Conservation (phyloP, 2,888 invertebrate species). For the Branchipolynoe longqiensis region DNA sequence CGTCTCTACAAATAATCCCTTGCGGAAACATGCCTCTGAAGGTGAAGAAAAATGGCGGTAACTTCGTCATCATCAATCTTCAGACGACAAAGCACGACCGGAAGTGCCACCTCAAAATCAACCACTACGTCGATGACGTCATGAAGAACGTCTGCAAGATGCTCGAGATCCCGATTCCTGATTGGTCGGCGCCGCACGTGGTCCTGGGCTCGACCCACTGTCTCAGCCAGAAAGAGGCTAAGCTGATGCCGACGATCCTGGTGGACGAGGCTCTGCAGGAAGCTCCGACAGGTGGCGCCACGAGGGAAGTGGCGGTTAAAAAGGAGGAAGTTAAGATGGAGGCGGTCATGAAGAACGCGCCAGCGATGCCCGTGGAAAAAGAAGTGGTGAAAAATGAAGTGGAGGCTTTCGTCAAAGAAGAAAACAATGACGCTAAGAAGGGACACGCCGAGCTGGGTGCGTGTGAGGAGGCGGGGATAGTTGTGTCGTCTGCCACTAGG, state of each 20-base stretch:
- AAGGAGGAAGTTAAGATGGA: background rate
- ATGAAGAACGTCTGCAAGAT: slow-evolving; percentile 83
- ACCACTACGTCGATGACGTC: slow-evolving; percentile 93
- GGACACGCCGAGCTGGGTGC: too few species aligned
- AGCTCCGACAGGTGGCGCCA: background rate
- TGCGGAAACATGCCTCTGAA: slow-evolving; percentile 95
- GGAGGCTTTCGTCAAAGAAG: too few species aligned
- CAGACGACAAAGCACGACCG: slow-evolving; percentile 98
- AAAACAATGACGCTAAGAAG: too few species aligned
- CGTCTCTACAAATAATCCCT: slow-evolving; percentile 98
- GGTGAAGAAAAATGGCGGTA: slow-evolving; percentile 91
- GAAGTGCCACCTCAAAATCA: slow-evolving; percentile 93
- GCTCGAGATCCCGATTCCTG: slow-evolving; percentile 88
- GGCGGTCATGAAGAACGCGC: too few species aligned
- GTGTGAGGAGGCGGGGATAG: too few species aligned
- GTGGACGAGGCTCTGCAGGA: slow-evolving; percentile 21
- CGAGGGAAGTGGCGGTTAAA: background rate
- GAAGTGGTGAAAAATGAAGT: too few species aligned
- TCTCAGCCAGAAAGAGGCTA: slow-evolving; percentile 74
- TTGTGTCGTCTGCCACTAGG: too few species aligned
- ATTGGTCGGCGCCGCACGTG: slow-evolving; percentile 84
- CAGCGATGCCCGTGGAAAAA: too few species aligned
- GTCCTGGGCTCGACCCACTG: slow-evolving; percentile 71
- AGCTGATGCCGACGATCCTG: slow-evolving; percentile 54
- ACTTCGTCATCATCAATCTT: slow-evolving; percentile 95